phyloP scores from a whole-genome alignment of 2,113 vertebrate species.

The Sciurus niger region DNA sequence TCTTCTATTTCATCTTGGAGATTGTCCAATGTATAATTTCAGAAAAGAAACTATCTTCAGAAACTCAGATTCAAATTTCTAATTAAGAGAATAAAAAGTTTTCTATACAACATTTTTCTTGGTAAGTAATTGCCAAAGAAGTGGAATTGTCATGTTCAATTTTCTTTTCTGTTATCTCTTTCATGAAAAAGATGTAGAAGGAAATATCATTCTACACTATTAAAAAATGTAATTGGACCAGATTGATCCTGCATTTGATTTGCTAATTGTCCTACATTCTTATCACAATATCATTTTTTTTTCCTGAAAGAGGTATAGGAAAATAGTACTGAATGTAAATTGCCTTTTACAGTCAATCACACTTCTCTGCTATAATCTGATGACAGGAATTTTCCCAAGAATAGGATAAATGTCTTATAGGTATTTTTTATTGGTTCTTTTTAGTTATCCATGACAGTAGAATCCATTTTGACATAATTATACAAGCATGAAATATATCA shows the following conservation, averaged over 20 bases:
- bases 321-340: slow-evolving; percentile 55
- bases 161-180: slow-evolving; percentile 63
- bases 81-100: slow-evolving; percentile 25
- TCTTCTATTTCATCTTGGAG: neutral
- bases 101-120: slow-evolving; percentile 43
- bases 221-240: slow-evolving; percentile 65
- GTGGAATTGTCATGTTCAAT: slow-evolving; percentile 65
- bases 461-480: too few relatives aligned
- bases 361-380: neutral
- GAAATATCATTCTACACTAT: slow-evolving; percentile 36
- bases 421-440: too few relatives aligned
- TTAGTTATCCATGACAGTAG: too few relatives aligned
- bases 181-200: slow-evolving; percentile 30
- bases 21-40: slow-evolving; percentile 8
- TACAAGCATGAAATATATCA: too few relatives aligned
- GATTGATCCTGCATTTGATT: slow-evolving; percentile 60
- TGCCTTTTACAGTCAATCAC: slow-evolving; percentile 40
- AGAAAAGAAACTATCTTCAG: neutral
- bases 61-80: slow-evolving; percentile 39
- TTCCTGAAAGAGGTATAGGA: neutral
- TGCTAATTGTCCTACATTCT: slow-evolving; percentile 57
- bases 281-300: neutral
- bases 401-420: neutral
- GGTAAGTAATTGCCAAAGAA: slow-evolving; percentile 63
- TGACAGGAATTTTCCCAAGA: slow-evolving; percentile 28